Evolutionary conservation across 2,888 invertebrate species (phyloP), one percentile per base, ranked within the genome.

Genomic region (Limenitis camilla): DNA sequence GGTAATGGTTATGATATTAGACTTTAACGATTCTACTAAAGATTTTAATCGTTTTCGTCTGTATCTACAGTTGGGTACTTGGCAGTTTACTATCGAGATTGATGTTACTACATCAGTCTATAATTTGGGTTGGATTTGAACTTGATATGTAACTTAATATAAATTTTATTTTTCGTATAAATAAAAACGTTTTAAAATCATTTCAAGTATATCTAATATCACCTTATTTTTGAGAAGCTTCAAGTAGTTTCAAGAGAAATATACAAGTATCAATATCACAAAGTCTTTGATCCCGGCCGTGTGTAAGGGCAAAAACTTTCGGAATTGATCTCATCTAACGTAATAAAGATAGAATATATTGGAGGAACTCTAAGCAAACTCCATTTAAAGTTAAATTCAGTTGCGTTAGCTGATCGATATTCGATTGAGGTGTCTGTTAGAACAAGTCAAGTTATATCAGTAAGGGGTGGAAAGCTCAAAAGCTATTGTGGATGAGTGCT

Each of bases 281-380:
- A 41, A 38, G 52, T 49, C 33, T 40, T 57, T 59, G 50, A 60
- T 58, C 56, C 44, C 38, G 33, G 41, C 52, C 45, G 56, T 55
- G 49, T 57, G 52, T 32, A 53, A 59, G 61, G 55, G 55, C 59
- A 56, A 60, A 61, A 63, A 63, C 49, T 63, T 64, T 51, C 46
- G 28, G 47, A 55, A 57, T 49, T 57, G 56, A 57, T 62, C 51
- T 52, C 50, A 60, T 46, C 55, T 39, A 53, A 41, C 28, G 52
- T 31, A 39, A 59, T 59, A 59, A 58, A 52, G 55, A 55, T 55
- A 40, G 50, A 40, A 52, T 52, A 53, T 52, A 49, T 55, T 49
- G 38, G 41, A 43, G 29, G 19, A 50, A 58, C 43, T 44, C 35
- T 31, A 45, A 38, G 46, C 28, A 44, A 55, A 55, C 55, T 55